phyloP scores from a whole-genome alignment of 1,140 invertebrate species.

The Temnothorax longispinosus region DNA sequence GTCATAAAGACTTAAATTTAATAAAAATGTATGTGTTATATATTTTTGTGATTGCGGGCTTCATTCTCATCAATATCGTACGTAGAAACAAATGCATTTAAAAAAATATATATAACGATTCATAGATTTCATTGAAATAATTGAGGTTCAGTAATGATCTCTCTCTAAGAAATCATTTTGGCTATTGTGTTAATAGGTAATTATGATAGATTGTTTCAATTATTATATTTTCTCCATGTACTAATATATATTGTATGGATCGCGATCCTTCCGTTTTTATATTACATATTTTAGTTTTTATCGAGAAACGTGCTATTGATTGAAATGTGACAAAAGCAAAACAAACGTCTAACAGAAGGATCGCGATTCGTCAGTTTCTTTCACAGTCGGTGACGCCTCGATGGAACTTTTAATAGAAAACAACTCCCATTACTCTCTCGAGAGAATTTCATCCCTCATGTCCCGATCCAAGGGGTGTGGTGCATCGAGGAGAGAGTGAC shows the following conservation, averaged over 20 bases:
- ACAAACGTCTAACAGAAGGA: neutral
- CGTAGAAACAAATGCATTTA: neutral
- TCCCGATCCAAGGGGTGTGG: conserved; percentile 61
- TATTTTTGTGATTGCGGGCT: neutral
- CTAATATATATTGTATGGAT: neutral
- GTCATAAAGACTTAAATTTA: neutral
- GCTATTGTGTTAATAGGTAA: neutral
- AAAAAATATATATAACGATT: neutral
- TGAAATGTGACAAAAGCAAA: conserved; percentile 19
- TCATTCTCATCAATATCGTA: neutral
- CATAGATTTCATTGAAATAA: too few relatives aligned
- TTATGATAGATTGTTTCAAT: neutral
- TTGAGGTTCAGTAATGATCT: too few relatives aligned
- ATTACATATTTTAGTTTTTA: neutral
- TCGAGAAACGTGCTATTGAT: neutral
- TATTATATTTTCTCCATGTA: neutral
- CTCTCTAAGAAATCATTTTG: neutral
- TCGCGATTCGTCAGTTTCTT: conserved; percentile 18
- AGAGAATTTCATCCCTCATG: conserved; percentile 72
- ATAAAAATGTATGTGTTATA: neutral
- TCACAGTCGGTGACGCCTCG: conserved; percentile 28
- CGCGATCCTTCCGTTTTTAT: neutral
- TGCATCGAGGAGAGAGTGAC: conserved; percentile 21
- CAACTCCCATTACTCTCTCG: conserved; percentile 63
- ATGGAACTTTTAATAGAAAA: conserved; percentile 72